phyloP scores from a whole-genome alignment of 2,888 invertebrate species.

The Phania funesta region DNA sequence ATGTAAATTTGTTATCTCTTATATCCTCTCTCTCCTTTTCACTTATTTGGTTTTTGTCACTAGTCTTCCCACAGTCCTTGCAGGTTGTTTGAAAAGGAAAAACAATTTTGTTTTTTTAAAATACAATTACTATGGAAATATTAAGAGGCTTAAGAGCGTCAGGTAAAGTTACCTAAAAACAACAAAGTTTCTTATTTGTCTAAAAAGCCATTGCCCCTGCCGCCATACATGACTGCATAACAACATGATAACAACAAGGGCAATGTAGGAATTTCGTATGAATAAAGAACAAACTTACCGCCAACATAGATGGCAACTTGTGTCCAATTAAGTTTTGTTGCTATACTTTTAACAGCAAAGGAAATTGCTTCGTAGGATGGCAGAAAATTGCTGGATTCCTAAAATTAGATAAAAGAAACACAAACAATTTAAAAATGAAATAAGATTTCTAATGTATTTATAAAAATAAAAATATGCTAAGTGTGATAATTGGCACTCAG shows the following conservation, averaged over 20 bases:
- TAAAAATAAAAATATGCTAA: no score
- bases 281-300: conserved; percentile 74
- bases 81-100: neutral
- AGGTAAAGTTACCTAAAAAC: conserved; percentile 6
- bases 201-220: neutral
- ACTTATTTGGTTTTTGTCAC: neutral
- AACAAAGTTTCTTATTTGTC: conserved; percentile 6
- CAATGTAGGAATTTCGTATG: neutral
- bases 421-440: conserved; percentile 6
- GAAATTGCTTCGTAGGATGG: conserved; percentile 80
- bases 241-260: neutral
- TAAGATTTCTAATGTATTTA: neutral
- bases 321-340: conserved; percentile 80
- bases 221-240: neutral
- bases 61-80: neutral
- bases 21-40: neutral
- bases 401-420: conserved; percentile 69
- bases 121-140: conserved; percentile 20
- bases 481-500: no score
- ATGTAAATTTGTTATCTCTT: conserved; percentile 42
- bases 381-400: conserved; percentile 80
- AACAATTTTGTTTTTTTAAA: neutral
- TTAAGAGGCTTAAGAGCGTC: conserved; percentile 11
- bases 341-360: conserved; percentile 79
- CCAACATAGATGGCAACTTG: conserved; percentile 80